Conservation (phyloP, 35 echinoderm and acorn worm genomes). For the Hemicentrotus pulcherrimus region DNA sequence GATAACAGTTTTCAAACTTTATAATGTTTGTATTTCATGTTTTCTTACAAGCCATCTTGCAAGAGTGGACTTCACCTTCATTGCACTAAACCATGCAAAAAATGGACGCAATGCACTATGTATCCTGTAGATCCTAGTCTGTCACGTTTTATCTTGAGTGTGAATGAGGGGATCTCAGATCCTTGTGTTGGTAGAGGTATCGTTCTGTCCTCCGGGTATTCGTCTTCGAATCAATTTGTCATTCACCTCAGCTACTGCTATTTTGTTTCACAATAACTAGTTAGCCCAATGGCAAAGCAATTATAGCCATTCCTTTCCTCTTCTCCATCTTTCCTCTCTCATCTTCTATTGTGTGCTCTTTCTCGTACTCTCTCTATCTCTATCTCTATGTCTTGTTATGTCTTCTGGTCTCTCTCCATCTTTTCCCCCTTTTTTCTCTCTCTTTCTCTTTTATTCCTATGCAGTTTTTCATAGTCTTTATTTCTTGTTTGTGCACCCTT, state of each 20-base stretch:
- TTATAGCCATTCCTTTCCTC: not conserved
- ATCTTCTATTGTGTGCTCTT: not conserved
- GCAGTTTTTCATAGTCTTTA: too few species aligned
- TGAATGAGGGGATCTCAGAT: too few species aligned
- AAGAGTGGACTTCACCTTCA: too few species aligned
- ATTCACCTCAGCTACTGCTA: not conserved
- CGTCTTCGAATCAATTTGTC: not conserved
- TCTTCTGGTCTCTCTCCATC: not conserved
- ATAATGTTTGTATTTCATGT: too few species aligned
- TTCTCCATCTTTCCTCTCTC: not conserved
- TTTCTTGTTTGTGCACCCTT: not conserved
- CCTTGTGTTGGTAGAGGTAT: too few species aligned
- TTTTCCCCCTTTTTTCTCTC: not conserved
- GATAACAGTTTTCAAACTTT: too few species aligned
- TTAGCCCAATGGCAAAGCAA: not conserved
- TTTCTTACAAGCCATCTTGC: too few species aligned
- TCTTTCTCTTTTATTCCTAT: not conserved
- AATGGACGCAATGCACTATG: too few species aligned
- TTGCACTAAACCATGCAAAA: too few species aligned
- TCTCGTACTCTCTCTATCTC: not conserved
- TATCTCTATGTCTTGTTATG: not conserved
- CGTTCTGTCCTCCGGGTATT: not conserved
- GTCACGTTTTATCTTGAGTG: too few species aligned
- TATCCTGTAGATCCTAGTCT: too few species aligned
- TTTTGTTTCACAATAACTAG: constrained; percentile 5